Conservation (phyloP, 1,140 invertebrate genomes). For the Neodiprion lecontei region DNA sequence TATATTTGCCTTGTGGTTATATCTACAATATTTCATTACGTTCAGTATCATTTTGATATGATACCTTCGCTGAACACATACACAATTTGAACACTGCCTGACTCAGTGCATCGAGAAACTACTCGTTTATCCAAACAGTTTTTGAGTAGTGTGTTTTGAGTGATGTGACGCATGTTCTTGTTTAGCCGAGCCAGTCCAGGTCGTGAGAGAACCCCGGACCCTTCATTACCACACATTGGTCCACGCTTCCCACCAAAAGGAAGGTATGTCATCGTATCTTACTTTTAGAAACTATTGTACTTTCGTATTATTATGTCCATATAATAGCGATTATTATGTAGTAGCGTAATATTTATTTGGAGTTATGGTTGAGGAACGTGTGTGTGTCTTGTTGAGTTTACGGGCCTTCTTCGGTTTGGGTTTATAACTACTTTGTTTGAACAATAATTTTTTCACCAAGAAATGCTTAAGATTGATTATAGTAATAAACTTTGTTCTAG, state of each 20-base stretch:
- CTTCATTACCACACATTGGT: slow-evolving; percentile 83
- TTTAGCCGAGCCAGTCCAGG: slow-evolving; percentile 84
- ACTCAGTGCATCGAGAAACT: slow-evolving; percentile 9
- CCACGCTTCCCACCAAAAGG: slow-evolving; percentile 84
- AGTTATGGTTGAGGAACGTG: slow-evolving; percentile 21
- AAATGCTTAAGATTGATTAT: not conserved
- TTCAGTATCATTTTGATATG: slow-evolving; percentile 5
- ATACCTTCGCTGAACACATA: slow-evolving; percentile 1
- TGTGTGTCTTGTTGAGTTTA: slow-evolving; percentile 16
- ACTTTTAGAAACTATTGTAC: not conserved
- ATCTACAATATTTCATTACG: not conserved
- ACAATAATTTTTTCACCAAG: not conserved
- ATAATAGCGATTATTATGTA: slow-evolving; percentile 3
- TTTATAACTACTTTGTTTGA: not conserved
- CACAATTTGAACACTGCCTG: slow-evolving; percentile 6
- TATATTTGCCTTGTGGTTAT: too few relatives aligned
- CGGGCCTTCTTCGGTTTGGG: not conserved
- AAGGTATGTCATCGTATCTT: slow-evolving; percentile 65
- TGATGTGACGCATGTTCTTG: slow-evolving; percentile 68
- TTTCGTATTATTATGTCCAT: not conserved
- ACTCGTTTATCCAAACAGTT: slow-evolving; percentile 22
- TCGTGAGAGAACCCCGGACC: slow-evolving; percentile 79
- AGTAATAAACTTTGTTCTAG: slow-evolving; percentile 12
- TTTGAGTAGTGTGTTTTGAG: slow-evolving; percentile 57
- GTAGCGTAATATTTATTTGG: not conserved